Evolutionary conservation across 1,140 invertebrate genomes (phyloP).

Genomic region (Megalopta genalis): DNA sequence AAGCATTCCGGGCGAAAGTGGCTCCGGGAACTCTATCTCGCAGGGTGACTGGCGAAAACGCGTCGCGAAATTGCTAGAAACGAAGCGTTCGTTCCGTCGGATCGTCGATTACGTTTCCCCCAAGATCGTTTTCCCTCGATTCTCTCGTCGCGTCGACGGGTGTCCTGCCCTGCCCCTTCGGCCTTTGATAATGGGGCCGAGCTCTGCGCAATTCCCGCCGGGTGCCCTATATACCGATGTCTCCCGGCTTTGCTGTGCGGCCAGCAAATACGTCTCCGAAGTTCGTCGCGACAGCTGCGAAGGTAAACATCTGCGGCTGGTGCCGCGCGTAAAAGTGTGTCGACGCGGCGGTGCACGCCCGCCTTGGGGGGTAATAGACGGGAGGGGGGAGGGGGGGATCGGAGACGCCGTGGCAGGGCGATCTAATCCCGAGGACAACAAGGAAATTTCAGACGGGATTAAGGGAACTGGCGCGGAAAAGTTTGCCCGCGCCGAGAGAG

Average conservation of each 20-base stretch:
- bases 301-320: conserved; percentile 29
- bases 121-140: background rate
- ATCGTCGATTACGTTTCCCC: background rate
- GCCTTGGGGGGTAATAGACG: no score
- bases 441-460: background rate
- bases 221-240: conserved; percentile 41
- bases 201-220: conserved; percentile 45
- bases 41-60: background rate
- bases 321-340: conserved; percentile 16
- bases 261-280: conserved; percentile 28
- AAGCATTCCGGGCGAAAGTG: no score
- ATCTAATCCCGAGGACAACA: background rate
- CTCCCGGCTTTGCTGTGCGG: background rate
- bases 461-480: conserved; percentile 3
- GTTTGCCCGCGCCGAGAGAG: background rate
- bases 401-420: background rate
- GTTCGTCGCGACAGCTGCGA: conserved; percentile 20
- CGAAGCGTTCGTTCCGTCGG: background rate
- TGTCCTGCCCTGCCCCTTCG: conserved; percentile 36
- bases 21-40: background rate
- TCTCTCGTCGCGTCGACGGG: background rate
- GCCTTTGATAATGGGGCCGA: conserved; percentile 55
- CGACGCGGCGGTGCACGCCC: background rate
- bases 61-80: background rate
- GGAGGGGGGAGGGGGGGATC: background rate